Evolutionary conservation across 1,140 invertebrate species (phyloP).

Genomic region (Mya arenaria): DNA sequence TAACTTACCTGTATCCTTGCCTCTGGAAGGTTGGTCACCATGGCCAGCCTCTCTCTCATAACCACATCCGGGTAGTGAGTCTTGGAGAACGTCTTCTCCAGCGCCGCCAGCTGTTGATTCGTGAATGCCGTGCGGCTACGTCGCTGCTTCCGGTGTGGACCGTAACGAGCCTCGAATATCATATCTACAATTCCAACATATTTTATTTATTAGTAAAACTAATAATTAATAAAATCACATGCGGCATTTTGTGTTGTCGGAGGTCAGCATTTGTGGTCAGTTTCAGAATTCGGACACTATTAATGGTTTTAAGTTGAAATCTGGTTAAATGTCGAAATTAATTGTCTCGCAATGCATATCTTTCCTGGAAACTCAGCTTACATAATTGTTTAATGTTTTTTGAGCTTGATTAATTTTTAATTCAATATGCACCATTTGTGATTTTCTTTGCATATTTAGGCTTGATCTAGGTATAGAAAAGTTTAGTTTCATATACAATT

Average conservation of each 20-base stretch:
- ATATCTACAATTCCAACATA: constrained; percentile 73
- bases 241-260: background rate
- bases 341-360: too few species aligned
- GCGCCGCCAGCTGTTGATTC: constrained; percentile 95
- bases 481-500: too few species aligned
- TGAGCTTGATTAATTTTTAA: too few species aligned
- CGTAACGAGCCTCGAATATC: constrained; percentile 78
- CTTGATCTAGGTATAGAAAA: too few species aligned
- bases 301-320: too few species aligned
- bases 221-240: background rate
- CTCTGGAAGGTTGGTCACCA: constrained; percentile 94
- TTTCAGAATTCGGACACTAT: background rate
- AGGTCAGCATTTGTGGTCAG: too few species aligned
- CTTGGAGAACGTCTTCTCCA: constrained; percentile 96
- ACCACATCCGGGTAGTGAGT: constrained; percentile 98
- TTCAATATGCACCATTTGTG: too few species aligned
- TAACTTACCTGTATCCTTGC: constrained; percentile 91
- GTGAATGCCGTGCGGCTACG: constrained; percentile 96
- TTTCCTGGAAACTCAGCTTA: too few species aligned
- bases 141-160: constrained; percentile 89
- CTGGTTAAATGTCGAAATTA: too few species aligned
- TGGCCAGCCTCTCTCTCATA: constrained; percentile 94
- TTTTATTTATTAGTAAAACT: too few species aligned
- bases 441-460: too few species aligned
- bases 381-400: too few species aligned